phyloP scores from a whole-genome alignment of 2,113 vertebrate genomes.

The Axis porcinus region DNA sequence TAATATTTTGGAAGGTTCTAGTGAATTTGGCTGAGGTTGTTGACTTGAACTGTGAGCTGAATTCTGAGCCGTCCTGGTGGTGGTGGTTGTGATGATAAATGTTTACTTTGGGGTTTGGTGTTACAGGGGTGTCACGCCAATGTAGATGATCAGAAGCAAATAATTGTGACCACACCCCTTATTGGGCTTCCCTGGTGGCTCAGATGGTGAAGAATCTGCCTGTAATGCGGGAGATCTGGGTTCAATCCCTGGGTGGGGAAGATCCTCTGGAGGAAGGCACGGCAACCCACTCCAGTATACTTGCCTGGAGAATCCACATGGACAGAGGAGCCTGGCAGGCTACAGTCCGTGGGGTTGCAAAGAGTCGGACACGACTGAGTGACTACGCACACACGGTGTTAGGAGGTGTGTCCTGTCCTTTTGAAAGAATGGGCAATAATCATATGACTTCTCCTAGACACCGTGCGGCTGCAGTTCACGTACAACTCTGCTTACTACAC shows the following conservation, averaged over 20 bases:
- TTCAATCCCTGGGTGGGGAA: neutral
- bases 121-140: neutral
- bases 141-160: neutral
- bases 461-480: conserved; percentile 51
- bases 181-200: neutral
- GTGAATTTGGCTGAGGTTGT: neutral
- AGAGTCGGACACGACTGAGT: neutral
- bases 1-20: neutral
- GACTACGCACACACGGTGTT: neutral
- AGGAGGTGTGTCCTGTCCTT: neutral
- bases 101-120: neutral
- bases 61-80: neutral
- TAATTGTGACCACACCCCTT: too few species aligned
- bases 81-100: neutral
- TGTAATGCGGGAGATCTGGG: neutral
- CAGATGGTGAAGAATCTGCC: neutral
- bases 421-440: neutral
- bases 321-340: neutral
- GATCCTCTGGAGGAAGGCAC: neutral
- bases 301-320: neutral
- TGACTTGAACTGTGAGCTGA: neutral
- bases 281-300: neutral
- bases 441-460: neutral
- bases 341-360: neutral
- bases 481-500: conserved; percentile 69